Conservation (phyloP, 1,140 invertebrate genomes). For the Paramacrobiotus metropolitanus region DNA sequence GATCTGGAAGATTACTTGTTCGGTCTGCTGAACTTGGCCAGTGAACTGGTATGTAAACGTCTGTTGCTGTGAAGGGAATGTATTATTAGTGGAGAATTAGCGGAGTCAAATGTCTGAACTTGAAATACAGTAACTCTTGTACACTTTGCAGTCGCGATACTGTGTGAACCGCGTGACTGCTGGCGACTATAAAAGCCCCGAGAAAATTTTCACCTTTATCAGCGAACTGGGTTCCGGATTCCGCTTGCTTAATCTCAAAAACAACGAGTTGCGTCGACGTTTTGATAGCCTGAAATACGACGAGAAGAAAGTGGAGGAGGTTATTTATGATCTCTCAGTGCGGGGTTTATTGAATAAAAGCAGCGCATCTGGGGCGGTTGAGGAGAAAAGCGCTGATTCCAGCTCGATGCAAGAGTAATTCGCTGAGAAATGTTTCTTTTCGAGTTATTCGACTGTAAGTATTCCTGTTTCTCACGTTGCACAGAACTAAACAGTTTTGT, state of each 20-base stretch:
- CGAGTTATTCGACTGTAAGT: too few species aligned
- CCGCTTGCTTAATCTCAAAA: conserved; percentile 63
- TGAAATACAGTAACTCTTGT: too few species aligned
- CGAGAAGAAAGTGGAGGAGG: conserved; percentile 78
- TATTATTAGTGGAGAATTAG: neutral
- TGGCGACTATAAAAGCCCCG: conserved; percentile 50
- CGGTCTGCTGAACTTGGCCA: conserved; percentile 50
- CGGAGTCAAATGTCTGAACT: too few species aligned
- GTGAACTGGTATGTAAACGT: conserved; percentile 43
- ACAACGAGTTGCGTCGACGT: conserved; percentile 57
- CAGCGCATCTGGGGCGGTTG: neutral
- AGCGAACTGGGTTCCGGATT: conserved; percentile 66
- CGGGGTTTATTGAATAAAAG: conserved; percentile 32
- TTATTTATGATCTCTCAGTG: conserved; percentile 75
- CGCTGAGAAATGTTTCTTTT: too few species aligned
- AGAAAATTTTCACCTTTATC: conserved; percentile 60
- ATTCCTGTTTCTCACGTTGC: too few species aligned
- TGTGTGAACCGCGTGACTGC: conserved; percentile 65
- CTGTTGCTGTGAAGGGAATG: neutral
- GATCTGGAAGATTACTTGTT: conserved; percentile 71
- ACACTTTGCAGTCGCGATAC: conserved; percentile 30
- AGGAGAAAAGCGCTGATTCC: conserved; percentile 2
- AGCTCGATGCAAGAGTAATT: conserved; percentile 3
- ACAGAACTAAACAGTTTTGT: too few species aligned
- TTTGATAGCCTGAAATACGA: conserved; percentile 79